These are phyloP conservation scores for Phataginus tricuspis DNA, from an alignment of 2,797 vertebrate species.

Conservation along the genomic window DNA sequence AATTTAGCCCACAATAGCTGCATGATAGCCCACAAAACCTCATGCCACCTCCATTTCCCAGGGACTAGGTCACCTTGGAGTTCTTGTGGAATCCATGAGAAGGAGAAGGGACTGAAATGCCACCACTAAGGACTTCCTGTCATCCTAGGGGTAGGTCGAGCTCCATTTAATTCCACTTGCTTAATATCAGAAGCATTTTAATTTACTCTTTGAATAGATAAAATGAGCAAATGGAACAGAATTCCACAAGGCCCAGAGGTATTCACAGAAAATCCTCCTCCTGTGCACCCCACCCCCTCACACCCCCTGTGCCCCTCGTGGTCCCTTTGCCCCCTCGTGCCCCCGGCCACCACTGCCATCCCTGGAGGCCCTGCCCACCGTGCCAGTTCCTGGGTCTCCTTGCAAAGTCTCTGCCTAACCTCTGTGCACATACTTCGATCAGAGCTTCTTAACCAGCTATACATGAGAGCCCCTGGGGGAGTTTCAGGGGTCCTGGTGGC, in stretches of 20 bases:
- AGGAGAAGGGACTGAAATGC: neutral
- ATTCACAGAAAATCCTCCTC: neutral
- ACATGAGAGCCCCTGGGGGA: neutral
- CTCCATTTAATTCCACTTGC: neutral
- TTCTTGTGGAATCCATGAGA: neutral
- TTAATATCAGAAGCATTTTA: neutral
- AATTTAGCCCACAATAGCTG: neutral
- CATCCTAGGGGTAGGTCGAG: neutral
- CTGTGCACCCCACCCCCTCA: fast-evolving
- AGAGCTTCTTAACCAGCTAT: neutral
- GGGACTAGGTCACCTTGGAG: neutral
- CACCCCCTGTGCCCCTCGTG: fast-evolving
- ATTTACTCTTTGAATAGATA: neutral
- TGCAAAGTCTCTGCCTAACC: neutral
- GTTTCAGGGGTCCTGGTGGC: neutral
- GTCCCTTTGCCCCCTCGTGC: fast-evolving
- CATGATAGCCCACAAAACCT: neutral
- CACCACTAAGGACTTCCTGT: neutral
- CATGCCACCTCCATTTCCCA: neutral
- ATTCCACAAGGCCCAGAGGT: neutral
- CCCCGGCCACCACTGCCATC: neutral
- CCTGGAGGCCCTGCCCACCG: neutral
- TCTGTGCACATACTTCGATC: fast-evolving
- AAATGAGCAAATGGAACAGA: neutral
- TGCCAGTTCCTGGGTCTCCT: neutral